These are phyloP conservation scores for Cebidichthys violaceus DNA, from an alignment of 2,113 vertebrate species.

Conservation along the genomic window DNA sequence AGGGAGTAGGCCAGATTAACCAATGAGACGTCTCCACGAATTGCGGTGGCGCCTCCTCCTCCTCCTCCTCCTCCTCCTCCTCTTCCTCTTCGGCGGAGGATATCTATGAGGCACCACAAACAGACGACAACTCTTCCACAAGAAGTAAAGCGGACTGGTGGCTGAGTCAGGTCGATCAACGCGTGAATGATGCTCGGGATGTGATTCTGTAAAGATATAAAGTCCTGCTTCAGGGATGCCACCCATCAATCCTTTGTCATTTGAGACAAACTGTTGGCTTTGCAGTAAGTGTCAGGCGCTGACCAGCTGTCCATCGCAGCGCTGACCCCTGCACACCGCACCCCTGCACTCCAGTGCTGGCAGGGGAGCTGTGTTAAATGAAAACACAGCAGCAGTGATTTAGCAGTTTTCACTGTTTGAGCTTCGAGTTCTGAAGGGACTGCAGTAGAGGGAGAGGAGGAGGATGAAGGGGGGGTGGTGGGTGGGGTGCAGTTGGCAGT, in stretches of 20 bases:
- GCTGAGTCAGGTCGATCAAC: conserved; percentile 40
- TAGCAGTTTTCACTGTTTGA: conserved; percentile 62
- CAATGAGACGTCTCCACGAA: conserved; percentile 30
- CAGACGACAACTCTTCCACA: conserved; percentile 16
- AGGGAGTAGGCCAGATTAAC: conserved; percentile 63
- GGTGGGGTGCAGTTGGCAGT: conserved; percentile 38
- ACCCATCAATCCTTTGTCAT: background rate
- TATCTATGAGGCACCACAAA: conserved; percentile 30
- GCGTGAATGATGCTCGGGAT: conserved; percentile 8
- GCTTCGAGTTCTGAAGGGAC: conserved; percentile 40
- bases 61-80: background rate
- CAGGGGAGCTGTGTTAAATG: conserved; percentile 42
- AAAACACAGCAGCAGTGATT: conserved; percentile 65
- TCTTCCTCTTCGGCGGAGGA: conserved; percentile 4
- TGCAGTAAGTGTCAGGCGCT: conserved; percentile 34
- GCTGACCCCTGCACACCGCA: conserved; percentile 33
- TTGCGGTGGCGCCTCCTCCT: too few species aligned
- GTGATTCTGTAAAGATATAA: background rate
- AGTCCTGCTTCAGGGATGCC: conserved; percentile 9
- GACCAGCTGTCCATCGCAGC: conserved; percentile 53
- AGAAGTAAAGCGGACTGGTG: conserved; percentile 27
- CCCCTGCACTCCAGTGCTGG: conserved; percentile 1
- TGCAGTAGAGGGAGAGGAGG: conserved; percentile 39
- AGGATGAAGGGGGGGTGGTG: background rate
- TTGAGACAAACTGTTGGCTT: conserved; percentile 20